A percentile compares a stretch with the other conserved stretches of the same genome.
phyloP scores from a whole-genome alignment of 2,797 vertebrate species.

The Cyprinodon diabolis region DNA sequence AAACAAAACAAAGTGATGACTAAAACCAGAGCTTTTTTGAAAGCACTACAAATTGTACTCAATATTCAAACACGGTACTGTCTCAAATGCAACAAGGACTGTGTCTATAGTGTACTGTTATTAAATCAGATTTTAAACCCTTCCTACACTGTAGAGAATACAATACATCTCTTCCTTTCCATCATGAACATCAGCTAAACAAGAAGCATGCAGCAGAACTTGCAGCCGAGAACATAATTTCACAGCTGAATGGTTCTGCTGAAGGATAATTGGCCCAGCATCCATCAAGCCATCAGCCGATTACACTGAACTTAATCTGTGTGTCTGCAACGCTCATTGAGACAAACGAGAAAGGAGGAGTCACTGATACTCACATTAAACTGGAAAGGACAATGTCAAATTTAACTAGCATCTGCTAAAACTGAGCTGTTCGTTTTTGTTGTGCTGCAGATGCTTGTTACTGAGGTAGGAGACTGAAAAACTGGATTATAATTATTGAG shows the following conservation, averaged over 20 bases:
- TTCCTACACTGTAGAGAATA: neutral
- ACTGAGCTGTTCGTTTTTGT: slow-evolving; percentile 14
- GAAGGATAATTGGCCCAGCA: slow-evolving; percentile 49
- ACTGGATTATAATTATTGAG: slow-evolving; percentile 4
- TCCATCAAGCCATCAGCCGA: slow-evolving; percentile 54
- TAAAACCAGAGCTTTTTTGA: neutral
- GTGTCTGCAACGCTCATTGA: slow-evolving; percentile 42
- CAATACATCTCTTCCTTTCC: slow-evolving; percentile 1
- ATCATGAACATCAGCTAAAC: slow-evolving; percentile 10
- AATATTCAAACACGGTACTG: too few species aligned
- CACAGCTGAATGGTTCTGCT: slow-evolving; percentile 47
- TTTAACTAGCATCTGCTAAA: slow-evolving; percentile 16
- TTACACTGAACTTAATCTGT: slow-evolving; percentile 42
- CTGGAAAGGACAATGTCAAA: slow-evolving; percentile 20
- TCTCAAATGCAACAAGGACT: neutral
- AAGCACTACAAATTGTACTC: neutral
- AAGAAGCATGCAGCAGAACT: slow-evolving; percentile 23
- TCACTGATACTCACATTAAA: slow-evolving; percentile 17
- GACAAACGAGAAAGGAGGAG: slow-evolving; percentile 57
- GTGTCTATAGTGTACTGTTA: neutral
- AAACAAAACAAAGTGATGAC: too few species aligned
- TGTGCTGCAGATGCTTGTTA: slow-evolving; percentile 6
- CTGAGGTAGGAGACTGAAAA: neutral
- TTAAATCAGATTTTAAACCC: neutral
- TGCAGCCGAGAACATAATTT: slow-evolving; percentile 51